Base-by-base conservation (phyloP, 2,888 invertebrate species). In the Drosophila meridiana region DNA sequence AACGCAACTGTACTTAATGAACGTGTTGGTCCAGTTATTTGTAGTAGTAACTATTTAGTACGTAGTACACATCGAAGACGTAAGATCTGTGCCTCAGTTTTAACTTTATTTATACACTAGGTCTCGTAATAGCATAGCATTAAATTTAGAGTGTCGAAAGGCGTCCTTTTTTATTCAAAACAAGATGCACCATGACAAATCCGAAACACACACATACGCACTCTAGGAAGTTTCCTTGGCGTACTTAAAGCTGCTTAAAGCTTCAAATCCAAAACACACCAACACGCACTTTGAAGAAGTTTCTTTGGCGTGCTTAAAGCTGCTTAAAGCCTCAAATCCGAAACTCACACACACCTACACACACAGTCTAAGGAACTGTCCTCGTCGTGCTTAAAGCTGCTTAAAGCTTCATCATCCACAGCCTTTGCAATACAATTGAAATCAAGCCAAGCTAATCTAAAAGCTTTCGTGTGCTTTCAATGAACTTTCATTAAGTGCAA, bases 81-180 rank as follows among this genome's bases (percentile, higher is more conserved):
- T 84, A 82, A 80, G 67, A 78, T 78, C 71, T 86, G 87, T 87
- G 87, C 87, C 87, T 87, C 87, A 89, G 89, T 87, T 88, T 82
- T 69, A 71, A 71, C 81, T 64, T 82, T 55, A 71, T 58, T 64
- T 62, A 72, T 65, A 78, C 69, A 62, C 66, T 78, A 78, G 66
- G 59, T 60, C 48, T 69, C 73, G 60, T 71, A 53, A 60, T 69
- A 69, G 56, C 11, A 34, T 65, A 78, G 78, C 63, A 52, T 68
- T 68, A 74, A 30, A 65, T 40, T 56, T 58, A 70, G 55, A 57
- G 40, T 28, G 52, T 61, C 59, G 26, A 6, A 47, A 52, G 50
- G 38, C 30, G 40, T 60, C 55, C 32, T 58, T 14, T 58, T 36
- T 26, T 34, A 34, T 34, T 34, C n/a, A 42, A 30, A 26, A 38